Evolutionary conservation across 1,140 invertebrate genomes (phyloP), one percentile per base, ranked within the genome.

Genomic region (Drosophila mojavensis): DNA sequence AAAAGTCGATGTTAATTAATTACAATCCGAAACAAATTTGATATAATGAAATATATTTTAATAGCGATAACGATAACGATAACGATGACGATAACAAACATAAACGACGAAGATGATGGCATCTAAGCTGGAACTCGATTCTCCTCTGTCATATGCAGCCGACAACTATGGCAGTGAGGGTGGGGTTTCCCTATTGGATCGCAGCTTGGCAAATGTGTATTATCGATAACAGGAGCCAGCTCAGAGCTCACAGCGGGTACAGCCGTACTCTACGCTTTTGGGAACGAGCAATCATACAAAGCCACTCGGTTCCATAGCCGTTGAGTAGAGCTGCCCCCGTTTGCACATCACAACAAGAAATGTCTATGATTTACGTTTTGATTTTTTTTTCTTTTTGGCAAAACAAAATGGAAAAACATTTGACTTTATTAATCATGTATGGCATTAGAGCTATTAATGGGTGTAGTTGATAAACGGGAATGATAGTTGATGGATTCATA

Each of bases 121-220:
- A 78, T 53, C 66, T 67, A 68, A 82, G 41, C 50, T 71, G 63
- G 71, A 75, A 82, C 55, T 76, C 79, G 64, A 56, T 65, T 79
- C 79, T 70, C 75, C 74, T 50, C 70, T 82, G 62, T 82, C 54
- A 77, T 65, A 43, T 66, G 20, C 48, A 55, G 43, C 13, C 15
- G 43, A 55, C 66, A 69, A 11, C 39, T 70, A 76, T 72, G 62
- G 54, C 63, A 82, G 79, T 68, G 75, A 65, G 65, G 56, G 56
- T 75, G 41, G 62, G 53, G 70, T 67, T 66, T 75, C 56, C 53
- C 41, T 63, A 66, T 67, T 78, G 66, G 43, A 53, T 78, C 45
- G 53, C 71, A 39, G 17, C 30, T 64, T 26, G 41, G 43, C 43
- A 5, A 24, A 5, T 9, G 20, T 5, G 5, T 20, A 30, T 20